Evolutionary conservation across 2,888 invertebrate species (phyloP).

Genomic region (Callinectes sapidus): DNA sequence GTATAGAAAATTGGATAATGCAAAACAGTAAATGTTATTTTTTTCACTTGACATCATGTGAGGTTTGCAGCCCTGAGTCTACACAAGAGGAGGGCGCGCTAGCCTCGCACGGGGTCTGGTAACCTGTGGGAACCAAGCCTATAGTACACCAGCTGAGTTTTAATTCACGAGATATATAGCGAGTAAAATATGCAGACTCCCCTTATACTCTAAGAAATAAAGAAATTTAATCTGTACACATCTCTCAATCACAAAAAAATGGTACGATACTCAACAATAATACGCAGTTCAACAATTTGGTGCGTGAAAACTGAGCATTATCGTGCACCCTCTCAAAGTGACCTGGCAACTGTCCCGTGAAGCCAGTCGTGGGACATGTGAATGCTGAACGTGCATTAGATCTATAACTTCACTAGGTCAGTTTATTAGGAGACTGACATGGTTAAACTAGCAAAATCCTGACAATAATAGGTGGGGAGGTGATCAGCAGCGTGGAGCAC

Average conservation of each 20-base stretch:
- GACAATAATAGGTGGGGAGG: not conserved
- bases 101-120: constrained; percentile 33
- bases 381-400: not conserved
- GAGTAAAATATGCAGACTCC: not conserved
- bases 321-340: not conserved
- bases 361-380: not conserved
- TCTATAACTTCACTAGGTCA: not conserved
- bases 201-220: not conserved
- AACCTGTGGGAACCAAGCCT: constrained; percentile 19
- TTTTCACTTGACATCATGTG: not conserved
- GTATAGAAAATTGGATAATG: not conserved
- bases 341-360: not conserved
- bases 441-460: not conserved
- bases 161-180: not conserved
- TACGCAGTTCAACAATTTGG: not conserved
- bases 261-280: not conserved
- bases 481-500: not conserved
- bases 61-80: constrained; percentile 22
- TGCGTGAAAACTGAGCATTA: not conserved
- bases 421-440: not conserved
- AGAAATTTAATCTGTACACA: not conserved
- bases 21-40: not conserved
- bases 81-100: constrained; percentile 8
- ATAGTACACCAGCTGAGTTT: not conserved
- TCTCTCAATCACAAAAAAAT: not conserved